Evolutionary conservation across 2,888 invertebrate genomes (phyloP).

Genomic region (Ernsta delagoae): DNA sequence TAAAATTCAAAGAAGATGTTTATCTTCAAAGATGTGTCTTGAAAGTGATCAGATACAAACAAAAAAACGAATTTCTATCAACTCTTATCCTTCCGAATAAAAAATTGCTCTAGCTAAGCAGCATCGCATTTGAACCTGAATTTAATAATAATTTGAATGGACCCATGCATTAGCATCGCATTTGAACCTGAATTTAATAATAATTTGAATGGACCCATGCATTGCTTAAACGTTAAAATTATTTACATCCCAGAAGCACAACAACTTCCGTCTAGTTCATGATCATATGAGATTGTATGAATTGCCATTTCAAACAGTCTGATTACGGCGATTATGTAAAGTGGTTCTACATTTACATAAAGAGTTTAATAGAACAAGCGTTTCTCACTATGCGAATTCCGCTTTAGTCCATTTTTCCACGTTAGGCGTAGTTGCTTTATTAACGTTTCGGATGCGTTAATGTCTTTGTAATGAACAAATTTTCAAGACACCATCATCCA

Average conservation of each 20-base stretch:
- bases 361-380: background rate
- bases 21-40: background rate
- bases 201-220: too few relatives aligned
- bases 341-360: constrained; percentile 4
- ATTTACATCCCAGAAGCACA: background rate
- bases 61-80: too few relatives aligned
- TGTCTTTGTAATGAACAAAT: background rate
- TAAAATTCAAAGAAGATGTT: constrained; percentile 11
- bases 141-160: too few relatives aligned
- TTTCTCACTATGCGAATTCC: background rate
- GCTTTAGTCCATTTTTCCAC: background rate
- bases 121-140: too few relatives aligned
- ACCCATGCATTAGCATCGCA: too few relatives aligned
- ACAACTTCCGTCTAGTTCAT: background rate
- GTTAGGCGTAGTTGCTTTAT: background rate
- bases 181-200: too few relatives aligned
- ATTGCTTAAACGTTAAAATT: too few relatives aligned
- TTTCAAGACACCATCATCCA: too few relatives aligned
- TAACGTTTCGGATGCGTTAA: background rate
- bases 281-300: background rate
- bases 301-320: background rate
- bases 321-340: background rate
- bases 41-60: background rate
- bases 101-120: too few relatives aligned
- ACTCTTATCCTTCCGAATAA: too few relatives aligned